Conservation (phyloP, 2,888 invertebrate genomes). For the Papilio gigon region DNA sequence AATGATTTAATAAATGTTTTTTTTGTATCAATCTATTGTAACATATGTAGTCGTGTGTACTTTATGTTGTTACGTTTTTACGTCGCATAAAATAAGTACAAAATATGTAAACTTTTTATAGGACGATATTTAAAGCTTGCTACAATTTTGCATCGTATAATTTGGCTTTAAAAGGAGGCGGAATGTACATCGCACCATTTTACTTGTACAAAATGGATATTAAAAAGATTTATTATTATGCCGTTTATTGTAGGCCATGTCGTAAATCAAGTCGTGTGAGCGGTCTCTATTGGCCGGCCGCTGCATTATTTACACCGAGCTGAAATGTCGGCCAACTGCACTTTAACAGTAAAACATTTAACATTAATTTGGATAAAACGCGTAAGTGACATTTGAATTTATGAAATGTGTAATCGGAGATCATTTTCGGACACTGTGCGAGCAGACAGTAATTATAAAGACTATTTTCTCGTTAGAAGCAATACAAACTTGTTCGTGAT, state of each 20-base stretch:
- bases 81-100: neutral
- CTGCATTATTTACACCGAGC: constrained; percentile 36
- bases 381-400: neutral
- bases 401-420: no score
- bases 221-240: constrained; percentile 49
- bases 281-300: constrained; percentile 45
- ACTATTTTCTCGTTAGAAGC: no score
- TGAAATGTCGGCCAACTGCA: neutral
- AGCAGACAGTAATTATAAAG: no score
- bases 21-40: neutral
- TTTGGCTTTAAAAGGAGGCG: constrained; percentile 25
- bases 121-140: neutral
- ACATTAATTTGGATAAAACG: neutral
- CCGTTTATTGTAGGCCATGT: constrained; percentile 57
- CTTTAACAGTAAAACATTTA: constrained; percentile 4
- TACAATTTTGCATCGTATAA: constrained; percentile 25
- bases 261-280: constrained; percentile 59
- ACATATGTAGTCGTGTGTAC: neutral
- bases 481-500: no score
- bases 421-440: no score
- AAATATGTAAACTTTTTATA: neutral
- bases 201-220: constrained; percentile 47
- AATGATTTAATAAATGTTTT: neutral
- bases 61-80: constrained; percentile 5
- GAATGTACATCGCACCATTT: constrained; percentile 39